These are phyloP conservation scores for Amphimallon solstitiale DNA, from an alignment of 2,888 invertebrate species.

Conservation along the genomic window DNA sequence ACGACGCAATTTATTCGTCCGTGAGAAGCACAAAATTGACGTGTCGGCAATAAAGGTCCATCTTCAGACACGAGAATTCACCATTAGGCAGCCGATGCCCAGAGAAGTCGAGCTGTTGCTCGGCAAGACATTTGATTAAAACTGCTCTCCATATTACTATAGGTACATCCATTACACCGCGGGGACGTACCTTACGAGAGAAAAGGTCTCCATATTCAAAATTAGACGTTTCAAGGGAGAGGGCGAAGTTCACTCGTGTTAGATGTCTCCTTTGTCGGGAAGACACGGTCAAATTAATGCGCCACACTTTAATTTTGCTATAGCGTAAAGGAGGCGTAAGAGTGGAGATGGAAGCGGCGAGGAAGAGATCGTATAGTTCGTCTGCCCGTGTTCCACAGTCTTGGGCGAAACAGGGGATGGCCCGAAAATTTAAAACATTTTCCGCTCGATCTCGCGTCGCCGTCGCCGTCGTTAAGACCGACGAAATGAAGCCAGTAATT, in stretches of 20 bases:
- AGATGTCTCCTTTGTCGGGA: constrained; percentile 50
- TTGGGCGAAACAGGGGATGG: not conserved
- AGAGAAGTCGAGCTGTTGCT: constrained; percentile 43
- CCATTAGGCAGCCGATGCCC: constrained; percentile 55
- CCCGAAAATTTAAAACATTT: constrained; percentile 23
- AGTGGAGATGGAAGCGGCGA: not conserved
- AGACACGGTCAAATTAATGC: constrained; percentile 43
- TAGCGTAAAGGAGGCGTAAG: not conserved
- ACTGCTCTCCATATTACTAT: constrained; percentile 51
- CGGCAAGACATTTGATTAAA: constrained; percentile 58
- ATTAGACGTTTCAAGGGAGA: constrained; percentile 53
- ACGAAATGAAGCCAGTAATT: constrained; percentile 12
- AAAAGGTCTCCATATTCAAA: constrained; percentile 49
- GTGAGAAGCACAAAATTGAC: constrained; percentile 45
- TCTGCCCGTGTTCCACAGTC: too few relatives aligned
- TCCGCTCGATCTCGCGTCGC: constrained; percentile 20
- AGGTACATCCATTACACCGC: constrained; percentile 56
- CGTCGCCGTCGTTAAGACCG: not conserved
- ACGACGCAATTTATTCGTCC: constrained; percentile 47
- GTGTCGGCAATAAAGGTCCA: constrained; percentile 38
- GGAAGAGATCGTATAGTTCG: not conserved
- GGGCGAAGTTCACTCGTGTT: constrained; percentile 48
- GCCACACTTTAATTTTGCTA: constrained; percentile 31
- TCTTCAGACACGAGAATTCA: constrained; percentile 55
- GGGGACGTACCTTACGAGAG: constrained; percentile 32